Evolutionary conservation across 2,113 vertebrate species (phyloP), one percentile per base, ranked within the genome.

Genomic region (Apeltes quadracus): DNA sequence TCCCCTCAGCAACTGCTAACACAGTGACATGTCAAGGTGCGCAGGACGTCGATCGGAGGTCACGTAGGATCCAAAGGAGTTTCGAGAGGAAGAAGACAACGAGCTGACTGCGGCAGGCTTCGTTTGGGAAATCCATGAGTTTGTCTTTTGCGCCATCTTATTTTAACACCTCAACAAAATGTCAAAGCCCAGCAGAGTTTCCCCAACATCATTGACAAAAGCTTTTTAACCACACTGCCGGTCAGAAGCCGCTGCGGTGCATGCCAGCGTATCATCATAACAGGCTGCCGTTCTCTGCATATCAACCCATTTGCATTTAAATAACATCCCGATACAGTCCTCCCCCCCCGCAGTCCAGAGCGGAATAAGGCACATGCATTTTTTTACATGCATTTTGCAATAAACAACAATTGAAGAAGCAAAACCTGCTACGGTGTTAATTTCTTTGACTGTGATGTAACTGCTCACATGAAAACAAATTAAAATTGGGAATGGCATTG

Each of bases 41-140:
- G 77, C 56, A 79, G 59, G 80, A 67, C 51, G 86, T 57, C 72
- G 79, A 89, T 61, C 61, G 78, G 73, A 87, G 90, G 85, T 88
- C 84, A 78, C 69, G 81, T 61, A 72, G 58, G 78, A 91, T 79
- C 71, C 62, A 88, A 87, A 69, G 80, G 77, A 51, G 74, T 81
- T 87, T 84, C 71, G 72, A 80, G 75, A 89, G 88, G 81, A 85
- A 85, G 62, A 87, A 84, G 79, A 84, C 82, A 84, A 83, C 85
- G 87, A 87, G 86, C 74, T 75, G 84, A 76, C 76, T 79, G 87
- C 85, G 87, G 89, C 85, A 87, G 84, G 76, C 85, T 43, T 75
- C 68, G 85, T 82, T 76, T 83, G 82, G 86, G 75, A 89, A 91
- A 93, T 94, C 91, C 86, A 93, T 93, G 90, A 69, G 53, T 76